Evolutionary conservation across 2,797 vertebrate species (phyloP), one percentile per base, ranked within the genome.

Genomic region (Phoxinus dragarum): DNA sequence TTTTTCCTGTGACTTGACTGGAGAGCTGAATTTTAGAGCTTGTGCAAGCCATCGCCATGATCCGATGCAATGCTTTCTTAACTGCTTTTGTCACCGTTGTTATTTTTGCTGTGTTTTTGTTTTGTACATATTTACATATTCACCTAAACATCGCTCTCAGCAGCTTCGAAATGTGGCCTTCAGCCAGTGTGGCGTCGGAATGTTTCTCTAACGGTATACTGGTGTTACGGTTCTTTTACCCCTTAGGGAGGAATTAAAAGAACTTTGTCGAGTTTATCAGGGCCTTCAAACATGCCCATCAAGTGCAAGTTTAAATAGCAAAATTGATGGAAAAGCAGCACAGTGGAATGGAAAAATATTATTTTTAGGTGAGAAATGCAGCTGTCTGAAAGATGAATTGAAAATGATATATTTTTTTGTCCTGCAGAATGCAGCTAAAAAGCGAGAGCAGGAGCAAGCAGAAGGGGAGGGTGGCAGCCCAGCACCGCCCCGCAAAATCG

Each of bases 401-500:
- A 27, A 27, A 27, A 27, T 27, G 27, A 27, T 27, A 27, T 27
- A 27, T 27, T 27, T 72, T 47, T 38, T 64, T 78, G 88, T 85
- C 78, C 31, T 88, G 78, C 93, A 96, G 96, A 96, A 96, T 80
- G 95, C 96, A 85, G 95, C 95, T 78, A 96, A 96, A 94, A 96
- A 96, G 90, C 91, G 96, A 88, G 96, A 96, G 91, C 96, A 96
- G 91, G 96, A 96, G 71, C 96, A 96, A 89, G 95, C 92, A 9
- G 95, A 96, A 86, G 92, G 92, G 9, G 95, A 96, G 86, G 92
- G 92, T 0, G 96, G 95, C 89, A 96, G 95, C 87, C 95, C 95
- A 0, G 95, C 95, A 8, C 96, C 96, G 7, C 96, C 96, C 0
- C 92, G 95, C 89, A 96, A 96, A 93, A 96, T 96, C 11, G 95